A percentile compares a stretch with the other conserved stretches of the same genome.
Evolutionary conservation across 2,797 vertebrate species (phyloP).

Genomic region (Scleropages formosus): DNA sequence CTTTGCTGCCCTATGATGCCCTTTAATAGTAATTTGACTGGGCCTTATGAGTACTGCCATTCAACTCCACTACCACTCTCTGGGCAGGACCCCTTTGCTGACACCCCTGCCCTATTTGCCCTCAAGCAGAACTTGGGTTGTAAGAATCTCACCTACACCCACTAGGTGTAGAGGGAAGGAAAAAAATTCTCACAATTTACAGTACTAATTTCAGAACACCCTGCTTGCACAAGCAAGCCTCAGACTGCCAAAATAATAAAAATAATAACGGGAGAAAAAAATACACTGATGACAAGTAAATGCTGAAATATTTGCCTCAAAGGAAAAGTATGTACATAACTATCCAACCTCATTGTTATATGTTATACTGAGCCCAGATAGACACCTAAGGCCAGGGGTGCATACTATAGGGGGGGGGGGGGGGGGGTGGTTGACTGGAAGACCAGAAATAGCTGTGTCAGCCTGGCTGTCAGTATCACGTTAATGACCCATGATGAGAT

Average conservation of each 20-base stretch:
- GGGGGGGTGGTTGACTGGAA: neutral
- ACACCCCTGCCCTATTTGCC: neutral
- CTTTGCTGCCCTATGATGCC: too few species aligned
- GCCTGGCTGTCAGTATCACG: conserved; percentile 35
- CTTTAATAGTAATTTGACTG: too few species aligned
- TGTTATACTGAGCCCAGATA: neutral
- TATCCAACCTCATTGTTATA: conserved; percentile 27
- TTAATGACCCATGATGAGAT: conserved; percentile 46
- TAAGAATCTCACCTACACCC: conserved; percentile 27
- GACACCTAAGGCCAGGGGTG: neutral
- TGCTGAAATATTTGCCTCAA: conserved; percentile 42
- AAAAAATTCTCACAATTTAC: conserved; percentile 40
- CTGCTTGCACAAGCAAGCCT: conserved; percentile 36
- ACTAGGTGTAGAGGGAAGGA: conserved; percentile 36
- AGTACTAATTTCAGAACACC: conserved; percentile 26
- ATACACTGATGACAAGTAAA: conserved; percentile 37
- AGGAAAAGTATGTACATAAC: conserved; percentile 27
- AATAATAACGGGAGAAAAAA: conserved; percentile 15
- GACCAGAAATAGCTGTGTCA: neutral
- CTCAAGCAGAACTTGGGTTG: conserved; percentile 5
- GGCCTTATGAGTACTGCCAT: neutral
- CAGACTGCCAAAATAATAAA: conserved; percentile 39
- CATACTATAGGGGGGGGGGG: too few species aligned
- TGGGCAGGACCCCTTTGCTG: neutral
- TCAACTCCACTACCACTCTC: neutral